Evolutionary conservation across 2,797 vertebrate genomes (phyloP), one percentile per base, ranked within the genome.

Genomic region (Labeo calbasu): DNA sequence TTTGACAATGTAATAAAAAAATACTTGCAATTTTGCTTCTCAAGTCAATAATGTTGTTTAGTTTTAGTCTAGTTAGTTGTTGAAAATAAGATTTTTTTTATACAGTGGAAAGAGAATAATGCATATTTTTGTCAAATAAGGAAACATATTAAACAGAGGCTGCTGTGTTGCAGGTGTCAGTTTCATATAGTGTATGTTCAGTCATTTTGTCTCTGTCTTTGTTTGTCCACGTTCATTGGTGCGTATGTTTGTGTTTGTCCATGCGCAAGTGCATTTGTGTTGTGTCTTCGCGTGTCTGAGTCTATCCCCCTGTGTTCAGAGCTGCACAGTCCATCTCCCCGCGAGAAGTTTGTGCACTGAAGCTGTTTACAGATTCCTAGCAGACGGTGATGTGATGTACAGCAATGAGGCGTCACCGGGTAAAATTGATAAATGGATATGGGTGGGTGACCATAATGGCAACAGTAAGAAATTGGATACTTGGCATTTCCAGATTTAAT

Each of bases 401-500:
- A 87, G 85, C 86, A 79, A 79, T 80, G 80, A 83, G 80, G 72
- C 85, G 76, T 86, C 69, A 69, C 72, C 25, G 59, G 81, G 50
- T 85, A 86, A 87, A 89, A 87, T 85, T 89, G 88, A 89, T 89
- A 87, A 89, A 89, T 89, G 84, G 86, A 80, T 84, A 80, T 84
- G 88, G 85, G 83, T 87, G 88, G 88, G 61, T 86, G 85, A 83
- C 88, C 77, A 85, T 87, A 87, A 89, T 88, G 81, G 88, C 86
- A 83, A 85, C 76, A 50, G 86, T 86, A 86, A 87, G 88, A 86
- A 87, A 89, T 86, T 86, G 86, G 88, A 89, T 83, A 85, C 86
- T 87, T 87, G 86, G 86, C 86, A 87, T 89, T 89, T 89, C 88
- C 84, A 78, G 81, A 86, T 89, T 87, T 86, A 87, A 89, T 89